Conservation (phyloP, 2,797 vertebrate species). For the Lacerta viridis region DNA sequence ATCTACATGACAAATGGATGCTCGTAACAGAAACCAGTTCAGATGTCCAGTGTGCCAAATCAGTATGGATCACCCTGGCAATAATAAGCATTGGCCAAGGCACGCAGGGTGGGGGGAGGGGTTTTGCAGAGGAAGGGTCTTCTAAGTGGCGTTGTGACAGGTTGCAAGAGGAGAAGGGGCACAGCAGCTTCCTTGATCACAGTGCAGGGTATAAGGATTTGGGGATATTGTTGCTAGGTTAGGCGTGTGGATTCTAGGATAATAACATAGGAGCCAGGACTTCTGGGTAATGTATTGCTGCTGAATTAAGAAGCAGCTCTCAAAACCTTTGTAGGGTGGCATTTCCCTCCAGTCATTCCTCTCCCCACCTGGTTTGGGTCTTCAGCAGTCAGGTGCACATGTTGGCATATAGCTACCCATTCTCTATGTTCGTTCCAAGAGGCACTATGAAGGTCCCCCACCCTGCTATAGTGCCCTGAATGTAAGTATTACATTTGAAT, state of each 20-base stretch:
- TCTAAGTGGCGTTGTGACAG: background rate
- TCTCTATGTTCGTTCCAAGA: too few species aligned
- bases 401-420: too few species aligned
- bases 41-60: background rate
- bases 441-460: background rate
- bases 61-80: slow-evolving; percentile 10
- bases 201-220: background rate
- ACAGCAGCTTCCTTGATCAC: background rate
- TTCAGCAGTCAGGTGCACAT: background rate
- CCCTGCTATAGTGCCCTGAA: background rate
- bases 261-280: background rate
- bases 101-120: background rate
- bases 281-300: background rate
- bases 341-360: background rate
- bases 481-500: background rate
- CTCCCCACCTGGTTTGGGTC: background rate
- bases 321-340: background rate
- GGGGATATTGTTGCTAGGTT: background rate
- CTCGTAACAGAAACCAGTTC: slow-evolving; percentile 28
- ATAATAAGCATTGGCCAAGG: background rate
- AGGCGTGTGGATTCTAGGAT: background rate
- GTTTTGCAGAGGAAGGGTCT: background rate
- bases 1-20: slow-evolving; percentile 50
- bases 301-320: background rate
- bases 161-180: background rate